These are phyloP conservation scores for Nymphicus hollandicus DNA, from an alignment of 2,113 vertebrate species.

Conservation along the genomic window DNA sequence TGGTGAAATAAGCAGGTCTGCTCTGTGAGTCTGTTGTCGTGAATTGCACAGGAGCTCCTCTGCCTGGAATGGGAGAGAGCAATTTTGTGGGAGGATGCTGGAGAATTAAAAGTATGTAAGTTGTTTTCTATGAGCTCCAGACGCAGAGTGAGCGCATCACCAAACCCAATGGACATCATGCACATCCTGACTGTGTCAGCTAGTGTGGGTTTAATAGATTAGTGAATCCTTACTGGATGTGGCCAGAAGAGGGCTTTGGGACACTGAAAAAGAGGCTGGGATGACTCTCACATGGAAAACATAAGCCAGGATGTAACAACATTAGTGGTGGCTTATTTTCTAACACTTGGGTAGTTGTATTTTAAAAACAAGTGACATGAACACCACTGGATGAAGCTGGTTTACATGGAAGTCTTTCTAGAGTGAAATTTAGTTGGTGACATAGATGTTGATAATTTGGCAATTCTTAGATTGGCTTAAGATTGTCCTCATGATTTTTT, in stretches of 20 bases:
- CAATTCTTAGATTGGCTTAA: background rate
- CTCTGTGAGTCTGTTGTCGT: background rate
- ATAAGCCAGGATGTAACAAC: background rate
- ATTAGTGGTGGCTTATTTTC: background rate
- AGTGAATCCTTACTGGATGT: background rate
- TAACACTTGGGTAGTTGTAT: background rate
- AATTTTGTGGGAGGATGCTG: background rate
- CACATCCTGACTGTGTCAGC: background rate
- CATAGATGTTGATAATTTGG: background rate
- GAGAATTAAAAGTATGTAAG: background rate
- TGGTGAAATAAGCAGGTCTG: background rate
- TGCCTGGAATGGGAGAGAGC: background rate
- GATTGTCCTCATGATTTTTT: background rate
- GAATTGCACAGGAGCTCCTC: background rate
- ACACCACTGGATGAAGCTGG: background rate
- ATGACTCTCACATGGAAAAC: background rate
- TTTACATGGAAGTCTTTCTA: background rate
- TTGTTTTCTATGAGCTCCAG: background rate
- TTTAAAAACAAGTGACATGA: background rate
- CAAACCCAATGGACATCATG: background rate
- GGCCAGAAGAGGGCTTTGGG: constrained; percentile 28
- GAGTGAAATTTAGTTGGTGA: background rate
- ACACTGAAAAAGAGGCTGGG: background rate
- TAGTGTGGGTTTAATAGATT: background rate
- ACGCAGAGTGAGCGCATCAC: background rate